These are phyloP conservation scores for Rhodinocichla rosea DNA, from an alignment of 2,113 vertebrate genomes.

Conservation along the genomic window DNA sequence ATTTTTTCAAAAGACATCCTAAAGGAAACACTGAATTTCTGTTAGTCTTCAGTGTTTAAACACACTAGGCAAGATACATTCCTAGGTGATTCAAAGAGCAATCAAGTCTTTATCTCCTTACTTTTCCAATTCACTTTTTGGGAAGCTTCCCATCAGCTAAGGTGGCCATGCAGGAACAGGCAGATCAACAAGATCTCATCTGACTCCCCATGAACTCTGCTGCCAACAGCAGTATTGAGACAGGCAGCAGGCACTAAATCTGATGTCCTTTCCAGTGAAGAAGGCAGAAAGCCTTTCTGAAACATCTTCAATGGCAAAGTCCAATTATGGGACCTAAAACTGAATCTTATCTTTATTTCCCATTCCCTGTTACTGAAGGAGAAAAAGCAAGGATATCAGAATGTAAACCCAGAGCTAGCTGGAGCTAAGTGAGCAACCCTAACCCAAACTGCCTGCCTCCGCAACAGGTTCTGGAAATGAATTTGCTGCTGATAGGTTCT, in stretches of 20 bases:
- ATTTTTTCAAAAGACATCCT: not conserved
- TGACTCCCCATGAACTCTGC: not conserved
- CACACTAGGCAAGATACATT: not conserved
- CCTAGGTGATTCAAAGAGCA: not conserved
- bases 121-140: not conserved
- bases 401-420: not conserved
- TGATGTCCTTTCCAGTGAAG: not conserved
- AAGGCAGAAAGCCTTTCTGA: not conserved
- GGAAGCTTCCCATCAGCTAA: not conserved
- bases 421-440: not conserved
- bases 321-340: not conserved
- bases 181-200: not conserved
- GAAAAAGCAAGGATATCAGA: not conserved
- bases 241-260: not conserved
- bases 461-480: not conserved
- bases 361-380: not conserved
- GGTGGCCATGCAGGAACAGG: not conserved
- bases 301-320: not conserved
- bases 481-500: not conserved
- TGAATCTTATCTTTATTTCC: not conserved
- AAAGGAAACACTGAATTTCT: not conserved
- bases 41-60: not conserved
- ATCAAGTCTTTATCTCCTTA: not conserved
- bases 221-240: not conserved
- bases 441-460: not conserved